Base-by-base conservation (phyloP, 2,888 invertebrate genomes). In the Alviniconcha strummeri region DNA sequence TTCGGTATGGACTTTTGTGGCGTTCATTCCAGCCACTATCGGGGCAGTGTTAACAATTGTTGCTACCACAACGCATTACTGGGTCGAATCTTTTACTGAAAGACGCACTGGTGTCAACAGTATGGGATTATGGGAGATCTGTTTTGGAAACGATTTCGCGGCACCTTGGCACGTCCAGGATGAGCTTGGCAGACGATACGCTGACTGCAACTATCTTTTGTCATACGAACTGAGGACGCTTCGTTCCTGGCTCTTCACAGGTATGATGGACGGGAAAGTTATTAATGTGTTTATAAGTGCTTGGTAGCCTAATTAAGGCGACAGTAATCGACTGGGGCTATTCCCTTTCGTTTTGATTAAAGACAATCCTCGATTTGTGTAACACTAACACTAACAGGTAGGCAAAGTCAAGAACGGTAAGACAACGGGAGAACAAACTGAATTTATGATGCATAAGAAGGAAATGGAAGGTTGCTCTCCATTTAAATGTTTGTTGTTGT, bases 81-180 rank as follows among this genome's bases (percentile, higher is more conserved):
- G 86, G 86, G 81, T 84, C 19, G 83, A 86, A 71, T 76, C 83
- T 13, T 81, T 72, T n/a, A 79, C 69, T n/a, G 67, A 80, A 6
- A 75, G 84, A 75, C 80, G 83, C 13, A 85, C 86, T 13, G 86
- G 84, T 4, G 79, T 85, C 13, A 76, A 83, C 56, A 82, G 81
- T 56, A 76, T 81, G 81, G 81, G 81, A 4, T 52, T 81, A 17
- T 81, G 81, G 81, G 81, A 81, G 60, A 81, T 81, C 54, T 81
- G 81, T 64, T 81, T 81, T 15, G 81, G 75, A 4, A 15, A 74
- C 8, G 83, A 84, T 54, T 83, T 75, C 75, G 80, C 86, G 19
- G 86, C 86, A 8, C 86, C 86, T 1, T 36, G 17, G 6, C 75
- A 64, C 54, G 81, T 81, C 52, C 72, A 81, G 52, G 81, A 81